These are phyloP conservation scores for Caenorhabditis virilis DNA, from an alignment of 2,888 invertebrate genomes.

Conservation along the genomic window DNA sequence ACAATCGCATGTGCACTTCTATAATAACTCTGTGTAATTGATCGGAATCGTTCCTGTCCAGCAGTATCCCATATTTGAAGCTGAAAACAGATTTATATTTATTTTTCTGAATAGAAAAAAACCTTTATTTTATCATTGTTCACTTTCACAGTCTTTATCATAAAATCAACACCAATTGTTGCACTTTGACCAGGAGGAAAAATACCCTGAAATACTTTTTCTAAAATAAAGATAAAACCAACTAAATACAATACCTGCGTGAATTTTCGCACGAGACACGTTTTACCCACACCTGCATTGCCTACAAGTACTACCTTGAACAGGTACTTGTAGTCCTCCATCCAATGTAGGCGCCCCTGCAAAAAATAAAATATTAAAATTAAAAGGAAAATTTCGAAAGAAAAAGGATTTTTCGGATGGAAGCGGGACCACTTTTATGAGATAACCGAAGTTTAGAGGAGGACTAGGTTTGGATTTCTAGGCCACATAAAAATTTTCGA, in stretches of 20 bases:
- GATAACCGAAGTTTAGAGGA: no score
- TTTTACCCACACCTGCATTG: conserved; percentile 97
- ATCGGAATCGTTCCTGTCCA: conserved; percentile 90
- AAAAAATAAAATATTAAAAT: conserved; percentile 2
- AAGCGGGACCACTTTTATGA: no score
- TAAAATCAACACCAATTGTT: conserved; percentile 97
- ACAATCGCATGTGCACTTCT: conserved; percentile 86
- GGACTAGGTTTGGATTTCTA: background rate
- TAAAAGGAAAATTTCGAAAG: no score
- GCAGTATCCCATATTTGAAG: conserved; percentile 99
- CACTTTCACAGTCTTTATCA: conserved; percentile 98
- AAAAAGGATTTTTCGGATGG: no score
- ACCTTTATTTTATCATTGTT: conserved; percentile 74
- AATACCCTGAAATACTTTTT: conserved; percentile 75
- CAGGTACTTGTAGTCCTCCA: conserved; percentile 89
- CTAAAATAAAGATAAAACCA: background rate
- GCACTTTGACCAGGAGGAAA: conserved; percentile 98
- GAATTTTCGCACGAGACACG: conserved; percentile 91
- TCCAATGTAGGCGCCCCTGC: conserved; percentile 45
- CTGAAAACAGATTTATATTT: no score
- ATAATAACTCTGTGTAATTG: conserved; percentile 85
- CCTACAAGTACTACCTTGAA: conserved; percentile 98
- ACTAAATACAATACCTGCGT: conserved; percentile 77
- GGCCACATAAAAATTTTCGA: background rate
- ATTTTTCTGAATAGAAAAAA: conserved; percentile 16